Evolutionary conservation across 2,888 invertebrate species (phyloP), one percentile per base, ranked within the genome.

Genomic region (Pharmacophagus antenor): DNA sequence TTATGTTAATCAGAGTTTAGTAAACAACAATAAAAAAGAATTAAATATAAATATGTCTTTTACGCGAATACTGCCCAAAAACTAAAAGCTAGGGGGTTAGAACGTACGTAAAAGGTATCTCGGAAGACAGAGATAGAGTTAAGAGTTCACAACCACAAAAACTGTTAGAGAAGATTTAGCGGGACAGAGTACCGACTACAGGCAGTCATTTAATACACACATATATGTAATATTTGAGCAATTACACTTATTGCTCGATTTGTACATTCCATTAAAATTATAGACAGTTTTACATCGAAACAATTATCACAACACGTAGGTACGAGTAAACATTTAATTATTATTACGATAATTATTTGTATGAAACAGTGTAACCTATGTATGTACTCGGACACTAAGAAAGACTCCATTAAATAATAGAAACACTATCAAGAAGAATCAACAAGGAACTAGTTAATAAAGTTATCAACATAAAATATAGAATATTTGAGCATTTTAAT

Each of bases 231-330:
- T 67, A 69, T 67, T 85, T 87, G 87, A 88, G 88, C 87, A 86
- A 82, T 63, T 62, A 66, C 65, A 67, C 65, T 76, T 80, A 82
- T 82, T 85, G 85, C 86, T 76, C 81, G 66, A 71, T 79, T 84
- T 81, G 81, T 83, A 84, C 74, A 73, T 73, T 71, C 72, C 68
- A 75, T 80, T 69, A 79, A 31, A 82, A 80, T 72, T 71, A 78
- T 76, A 82, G 74, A 79, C 71, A 81, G 78, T 79, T 73, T 37
- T 72, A 77, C 73, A 67, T 68, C 72, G 75, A 84, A 82, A 81
- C 76, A 78, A 77, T 73, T 84, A 88, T 89, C 89, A 88, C 88
- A 88, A 88, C 88, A 87, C 86, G 81, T 80, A 89, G 82, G 80
- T 84, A 86, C 74, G 73, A 70, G 68, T 72, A 77, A 68, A 73